A percentile compares a stretch with the other conserved stretches of the same genome.
These are phyloP conservation scores for Stichopus chloronotus DNA, from an alignment of 35 echinoderm and acorn worm genomes.

Conservation along the genomic window DNA sequence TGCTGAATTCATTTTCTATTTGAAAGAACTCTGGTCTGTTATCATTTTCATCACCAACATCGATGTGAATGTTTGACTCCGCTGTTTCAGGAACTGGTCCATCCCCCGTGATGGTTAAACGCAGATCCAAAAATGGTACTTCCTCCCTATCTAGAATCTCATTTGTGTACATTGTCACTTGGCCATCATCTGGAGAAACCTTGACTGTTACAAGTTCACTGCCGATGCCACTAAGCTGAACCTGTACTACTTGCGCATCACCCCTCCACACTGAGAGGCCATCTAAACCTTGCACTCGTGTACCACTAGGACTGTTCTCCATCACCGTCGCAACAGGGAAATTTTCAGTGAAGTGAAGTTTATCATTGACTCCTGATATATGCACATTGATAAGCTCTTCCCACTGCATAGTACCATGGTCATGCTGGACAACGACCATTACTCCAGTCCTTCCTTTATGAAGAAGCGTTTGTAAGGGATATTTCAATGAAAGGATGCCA, in stretches of 20 bases:
- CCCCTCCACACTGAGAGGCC: constrained; percentile 39
- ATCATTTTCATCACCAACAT: constrained; percentile 40
- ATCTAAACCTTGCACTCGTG: constrained; percentile 17
- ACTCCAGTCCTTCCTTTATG: constrained; percentile 54
- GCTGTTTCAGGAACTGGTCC: constrained; percentile 50
- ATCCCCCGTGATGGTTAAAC: constrained; percentile 25
- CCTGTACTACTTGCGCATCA: constrained; percentile 43
- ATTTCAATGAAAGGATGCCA: constrained; percentile 35
- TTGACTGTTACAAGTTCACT: constrained; percentile 10
- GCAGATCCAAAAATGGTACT: not conserved
- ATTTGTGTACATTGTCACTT: constrained; percentile 29
- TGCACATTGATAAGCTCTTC: constrained; percentile 60
- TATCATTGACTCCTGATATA: constrained; percentile 52
- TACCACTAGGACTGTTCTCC: constrained; percentile 35
- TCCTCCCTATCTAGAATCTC: constrained; percentile 44
- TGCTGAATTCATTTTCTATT: constrained; percentile 36
- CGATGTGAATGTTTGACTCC: constrained; percentile 2
- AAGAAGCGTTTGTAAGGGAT: constrained; percentile 56
- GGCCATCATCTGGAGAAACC: constrained; percentile 11
- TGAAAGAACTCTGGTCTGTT: constrained; percentile 60
- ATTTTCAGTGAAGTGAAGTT: constrained; percentile 41
- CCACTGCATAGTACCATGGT: constrained; percentile 12
- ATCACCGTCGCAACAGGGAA: not conserved
- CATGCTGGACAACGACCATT: constrained; percentile 45
- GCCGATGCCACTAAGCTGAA: constrained; percentile 22